These are phyloP conservation scores for Anoplophora glabripennis DNA, from an alignment of 1,140 invertebrate genomes.

Conservation along the genomic window DNA sequence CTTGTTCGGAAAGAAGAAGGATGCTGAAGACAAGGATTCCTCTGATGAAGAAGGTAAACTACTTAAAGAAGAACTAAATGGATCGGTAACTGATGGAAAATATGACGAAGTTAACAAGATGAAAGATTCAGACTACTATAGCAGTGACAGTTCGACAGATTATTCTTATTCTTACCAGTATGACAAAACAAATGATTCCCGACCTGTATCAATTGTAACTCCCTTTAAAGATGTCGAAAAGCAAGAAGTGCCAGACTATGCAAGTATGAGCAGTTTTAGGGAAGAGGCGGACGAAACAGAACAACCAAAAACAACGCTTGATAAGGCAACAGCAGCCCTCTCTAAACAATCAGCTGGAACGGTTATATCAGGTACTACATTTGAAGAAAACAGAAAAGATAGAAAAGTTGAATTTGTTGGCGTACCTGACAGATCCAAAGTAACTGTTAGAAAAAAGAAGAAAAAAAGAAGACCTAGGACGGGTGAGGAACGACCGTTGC, in stretches of 20 bases:
- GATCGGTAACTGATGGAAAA: conserved; percentile 5
- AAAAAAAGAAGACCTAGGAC: neutral
- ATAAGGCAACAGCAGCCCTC: neutral
- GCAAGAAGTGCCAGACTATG: conserved; percentile 39
- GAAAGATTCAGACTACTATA: neutral
- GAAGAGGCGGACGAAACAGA: conserved; percentile 5
- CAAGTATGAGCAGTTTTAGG: conserved; percentile 38
- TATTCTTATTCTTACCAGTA: conserved; percentile 44
- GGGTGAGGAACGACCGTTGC: neutral
- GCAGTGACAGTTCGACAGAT: conserved; percentile 22
- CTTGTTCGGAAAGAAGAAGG: too few species aligned
- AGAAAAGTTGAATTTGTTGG: conserved; percentile 25
- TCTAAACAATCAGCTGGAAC: neutral
- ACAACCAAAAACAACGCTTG: neutral
- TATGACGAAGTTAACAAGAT: neutral
- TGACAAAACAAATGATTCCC: conserved; percentile 19
- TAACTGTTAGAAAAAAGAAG: conserved; percentile 6
- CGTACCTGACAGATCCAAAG: neutral
- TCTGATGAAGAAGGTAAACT: too few species aligned
- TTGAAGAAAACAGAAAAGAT: neutral
- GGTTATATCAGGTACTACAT: neutral
- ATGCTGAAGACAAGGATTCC: too few species aligned
- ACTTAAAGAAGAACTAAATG: conserved; percentile 15
- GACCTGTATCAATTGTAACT: conserved; percentile 5
- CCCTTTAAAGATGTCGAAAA: conserved; percentile 40